Conservation (phyloP, 2,888 invertebrate genomes). For the Scaeva pyrastri region DNA sequence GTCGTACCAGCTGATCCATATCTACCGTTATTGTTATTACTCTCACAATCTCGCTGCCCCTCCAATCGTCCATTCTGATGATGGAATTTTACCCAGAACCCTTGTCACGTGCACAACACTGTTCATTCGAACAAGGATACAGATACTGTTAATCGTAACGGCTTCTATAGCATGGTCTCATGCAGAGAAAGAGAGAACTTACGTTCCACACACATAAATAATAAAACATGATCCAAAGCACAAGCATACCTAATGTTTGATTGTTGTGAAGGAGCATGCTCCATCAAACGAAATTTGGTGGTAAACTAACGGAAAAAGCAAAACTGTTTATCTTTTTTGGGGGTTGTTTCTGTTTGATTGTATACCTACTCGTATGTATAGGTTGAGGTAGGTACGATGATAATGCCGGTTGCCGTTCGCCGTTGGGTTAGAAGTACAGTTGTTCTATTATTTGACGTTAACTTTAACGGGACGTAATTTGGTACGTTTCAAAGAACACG, state of each 20-base stretch:
- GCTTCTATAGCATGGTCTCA: no score
- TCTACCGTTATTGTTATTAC: no score
- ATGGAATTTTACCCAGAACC: neutral
- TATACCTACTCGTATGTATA: no score
- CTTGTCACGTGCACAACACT: neutral
- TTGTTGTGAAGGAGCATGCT: slow-evolving; percentile 19
- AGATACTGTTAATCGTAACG: neutral
- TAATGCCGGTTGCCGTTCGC: no score
- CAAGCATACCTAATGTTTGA: neutral
- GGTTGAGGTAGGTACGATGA: no score
- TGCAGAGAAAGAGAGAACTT: neutral
- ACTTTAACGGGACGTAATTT: no score
- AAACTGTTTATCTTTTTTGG: neutral
- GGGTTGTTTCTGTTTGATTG: neutral
- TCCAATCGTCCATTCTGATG: no score
- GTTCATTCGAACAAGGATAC: slow-evolving; percentile 1
- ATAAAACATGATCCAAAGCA: slow-evolving; percentile 8
- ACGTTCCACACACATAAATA: neutral
- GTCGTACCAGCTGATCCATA: neutral
- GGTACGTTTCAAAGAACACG: no score
- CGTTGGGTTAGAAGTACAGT: no score
- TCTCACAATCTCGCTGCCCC: no score
- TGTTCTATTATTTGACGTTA: no score
- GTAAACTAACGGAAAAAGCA: neutral
- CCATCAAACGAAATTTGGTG: neutral